These are phyloP conservation scores for Lycorma delicatula DNA, from an alignment of 1,140 invertebrate species.

Conservation along the genomic window DNA sequence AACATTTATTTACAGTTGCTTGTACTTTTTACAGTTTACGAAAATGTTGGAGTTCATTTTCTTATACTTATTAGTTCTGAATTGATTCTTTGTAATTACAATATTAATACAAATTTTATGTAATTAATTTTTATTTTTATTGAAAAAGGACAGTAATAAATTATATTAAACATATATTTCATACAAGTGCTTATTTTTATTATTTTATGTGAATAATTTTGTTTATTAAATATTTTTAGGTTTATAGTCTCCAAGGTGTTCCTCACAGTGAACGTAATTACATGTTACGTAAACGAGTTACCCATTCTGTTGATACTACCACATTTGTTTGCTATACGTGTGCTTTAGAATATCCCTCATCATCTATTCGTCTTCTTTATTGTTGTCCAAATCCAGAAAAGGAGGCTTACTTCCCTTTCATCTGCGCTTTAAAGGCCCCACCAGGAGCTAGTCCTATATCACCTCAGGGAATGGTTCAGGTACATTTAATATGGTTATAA, in stretches of 20 bases:
- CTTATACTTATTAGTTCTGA: too few relatives aligned
- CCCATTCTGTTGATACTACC: conserved; percentile 43
- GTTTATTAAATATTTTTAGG: too few relatives aligned
- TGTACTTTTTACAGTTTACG: too few relatives aligned
- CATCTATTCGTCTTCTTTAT: conserved; percentile 64
- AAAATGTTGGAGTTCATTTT: too few relatives aligned
- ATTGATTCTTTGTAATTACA: too few relatives aligned
- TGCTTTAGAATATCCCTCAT: conserved; percentile 64
- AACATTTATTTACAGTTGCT: too few relatives aligned
- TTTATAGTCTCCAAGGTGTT: conserved; percentile 51
- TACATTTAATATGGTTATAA: conserved; percentile 26
- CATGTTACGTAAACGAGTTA: conserved; percentile 55
- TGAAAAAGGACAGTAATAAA: too few relatives aligned
- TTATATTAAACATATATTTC: too few relatives aligned
- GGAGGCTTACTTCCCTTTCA: conserved; percentile 82
- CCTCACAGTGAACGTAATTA: conserved; percentile 69
- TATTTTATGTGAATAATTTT: too few relatives aligned
- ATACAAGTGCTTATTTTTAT: too few relatives aligned
- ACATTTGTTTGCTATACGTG: conserved; percentile 86
- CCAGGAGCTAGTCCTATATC: conserved; percentile 75
- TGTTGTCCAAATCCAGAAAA: conserved; percentile 73
- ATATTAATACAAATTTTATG: too few relatives aligned
- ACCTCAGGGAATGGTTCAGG: conserved; percentile 52
- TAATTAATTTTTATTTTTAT: too few relatives aligned
- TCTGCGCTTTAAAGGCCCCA: conserved; percentile 65